Percentiles rank a stretch among this genome's conserved stretches.
These are phyloP conservation scores for Psittacula cyanocephala DNA, from an alignment of 2,113 vertebrate species.

Conservation along the genomic window DNA sequence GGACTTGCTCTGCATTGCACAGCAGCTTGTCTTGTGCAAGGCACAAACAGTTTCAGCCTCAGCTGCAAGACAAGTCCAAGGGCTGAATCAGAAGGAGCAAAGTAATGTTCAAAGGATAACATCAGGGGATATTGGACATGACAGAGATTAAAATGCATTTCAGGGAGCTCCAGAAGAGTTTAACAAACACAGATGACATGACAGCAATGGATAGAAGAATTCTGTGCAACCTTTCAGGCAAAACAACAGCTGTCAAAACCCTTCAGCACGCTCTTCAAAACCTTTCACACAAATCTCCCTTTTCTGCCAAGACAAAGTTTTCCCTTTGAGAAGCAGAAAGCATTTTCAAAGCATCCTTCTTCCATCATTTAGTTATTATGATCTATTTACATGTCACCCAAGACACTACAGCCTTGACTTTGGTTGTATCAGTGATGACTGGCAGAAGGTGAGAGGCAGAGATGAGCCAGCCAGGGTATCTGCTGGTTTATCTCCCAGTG, in stretches of 20 bases:
- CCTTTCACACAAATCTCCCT: neutral
- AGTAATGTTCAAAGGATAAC: neutral
- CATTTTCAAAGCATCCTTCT: neutral
- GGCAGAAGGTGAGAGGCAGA: neutral
- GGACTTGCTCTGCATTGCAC: neutral
- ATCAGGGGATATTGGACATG: neutral
- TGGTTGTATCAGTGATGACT: neutral
- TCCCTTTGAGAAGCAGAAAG: neutral
- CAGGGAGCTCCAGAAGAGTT: neutral
- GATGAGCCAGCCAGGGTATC: neutral
- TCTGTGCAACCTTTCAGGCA: neutral
- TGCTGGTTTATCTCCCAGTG: neutral
- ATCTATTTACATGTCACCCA: neutral
- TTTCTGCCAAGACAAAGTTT: slow-evolving; percentile 31
- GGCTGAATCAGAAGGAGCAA: neutral
- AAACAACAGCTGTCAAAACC: slow-evolving; percentile 10
- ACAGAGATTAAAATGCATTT: neutral
- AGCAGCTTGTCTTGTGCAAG: neutral
- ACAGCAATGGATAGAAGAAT: neutral
- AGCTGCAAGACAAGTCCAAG: neutral
- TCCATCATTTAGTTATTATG: neutral
- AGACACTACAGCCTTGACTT: neutral
- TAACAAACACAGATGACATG: neutral
- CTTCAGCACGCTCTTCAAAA: neutral
- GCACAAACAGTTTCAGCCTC: neutral